Base-by-base conservation (phyloP, 1,140 invertebrate species). In the Penaeus vannamei region DNA sequence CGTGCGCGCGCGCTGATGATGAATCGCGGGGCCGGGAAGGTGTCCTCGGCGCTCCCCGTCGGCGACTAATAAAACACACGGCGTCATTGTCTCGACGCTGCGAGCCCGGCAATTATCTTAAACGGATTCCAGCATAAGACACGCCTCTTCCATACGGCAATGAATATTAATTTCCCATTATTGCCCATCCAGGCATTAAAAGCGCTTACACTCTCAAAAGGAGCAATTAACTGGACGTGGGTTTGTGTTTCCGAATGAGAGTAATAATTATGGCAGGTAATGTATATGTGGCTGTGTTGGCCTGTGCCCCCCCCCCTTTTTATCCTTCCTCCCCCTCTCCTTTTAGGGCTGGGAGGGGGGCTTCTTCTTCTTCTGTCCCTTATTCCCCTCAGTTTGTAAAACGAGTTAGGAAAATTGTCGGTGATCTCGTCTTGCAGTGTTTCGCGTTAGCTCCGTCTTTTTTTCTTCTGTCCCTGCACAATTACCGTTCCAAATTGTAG, bases 91-190 rank as follows among this genome's bases (percentile, higher is more conserved):
- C 87, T 85, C 82, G 29, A 64, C 87, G 84, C 79, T 89, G 87
- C 84, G 80, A 89, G 87, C n/a, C 87, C 87, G 79, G 82, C 80
- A 89, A 89, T 89, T 89, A 89, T 84, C 69, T 89, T 89, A 89
- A 89, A 89, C 87, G 87, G 66, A 84, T 84, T 89, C 87, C 87
- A 80, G 82, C 87, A 89, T 85, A 85, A 80, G 84, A 89, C 87
- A 89, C 87, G 87, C 87, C 87, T 89, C 87, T 89, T 89, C 87
- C 59, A 89, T 89, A 89, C 87, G 82, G 82, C 87, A 89, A 89
- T 89, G 87, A 89, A 89, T 89, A 89, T 89, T 89, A 89, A 89
- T 89, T 89, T 80, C 82, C 82, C 87, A 89, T 89, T 89, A 89
- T 84, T 89, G 82, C 82, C 83, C 82, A 72, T 85, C 59, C 80